These are phyloP conservation scores for Procambarus clarkii DNA, from an alignment of 1,140 invertebrate species.

Conservation along the genomic window DNA sequence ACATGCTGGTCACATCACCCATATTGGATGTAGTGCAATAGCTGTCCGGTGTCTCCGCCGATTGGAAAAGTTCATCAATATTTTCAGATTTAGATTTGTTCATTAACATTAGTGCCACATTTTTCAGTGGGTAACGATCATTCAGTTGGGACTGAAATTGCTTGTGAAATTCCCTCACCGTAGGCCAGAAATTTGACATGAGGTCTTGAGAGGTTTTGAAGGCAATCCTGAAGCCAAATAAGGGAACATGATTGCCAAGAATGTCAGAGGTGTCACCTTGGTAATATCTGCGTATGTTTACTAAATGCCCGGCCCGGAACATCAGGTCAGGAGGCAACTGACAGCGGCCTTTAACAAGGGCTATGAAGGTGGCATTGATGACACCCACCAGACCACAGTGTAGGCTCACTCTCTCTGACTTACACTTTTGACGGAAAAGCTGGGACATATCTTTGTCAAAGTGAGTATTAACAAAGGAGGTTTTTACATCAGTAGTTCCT, in stretches of 20 bases:
- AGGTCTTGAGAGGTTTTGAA: slow-evolving; percentile 14
- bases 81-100: slow-evolving; percentile 12
- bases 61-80: slow-evolving; percentile 31
- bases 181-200: slow-evolving; percentile 24
- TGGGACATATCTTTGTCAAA: slow-evolving; percentile 15
- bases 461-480: background rate
- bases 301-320: slow-evolving; percentile 24
- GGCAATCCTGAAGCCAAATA: slow-evolving; percentile 26
- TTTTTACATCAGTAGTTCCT: background rate
- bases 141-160: slow-evolving; percentile 5
- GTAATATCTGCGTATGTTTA: slow-evolving; percentile 48
- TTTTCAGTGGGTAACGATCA: background rate
- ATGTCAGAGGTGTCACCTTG: slow-evolving; percentile 28
- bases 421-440: slow-evolving; percentile 7
- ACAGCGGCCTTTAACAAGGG: slow-evolving; percentile 1
- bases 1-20: slow-evolving; percentile 18
- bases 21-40: slow-evolving; percentile 46
- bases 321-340: background rate
- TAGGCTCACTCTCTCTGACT: slow-evolving; percentile 17
- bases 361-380: slow-evolving; percentile 30
- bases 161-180: slow-evolving; percentile 16
- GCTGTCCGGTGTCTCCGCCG: background rate
- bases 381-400: slow-evolving; percentile 25
- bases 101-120: slow-evolving; percentile 18
- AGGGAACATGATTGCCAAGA: slow-evolving; percentile 31